These are phyloP conservation scores for Omphaloscelis lunosa DNA, from an alignment of 2,888 invertebrate genomes.

Conservation along the genomic window DNA sequence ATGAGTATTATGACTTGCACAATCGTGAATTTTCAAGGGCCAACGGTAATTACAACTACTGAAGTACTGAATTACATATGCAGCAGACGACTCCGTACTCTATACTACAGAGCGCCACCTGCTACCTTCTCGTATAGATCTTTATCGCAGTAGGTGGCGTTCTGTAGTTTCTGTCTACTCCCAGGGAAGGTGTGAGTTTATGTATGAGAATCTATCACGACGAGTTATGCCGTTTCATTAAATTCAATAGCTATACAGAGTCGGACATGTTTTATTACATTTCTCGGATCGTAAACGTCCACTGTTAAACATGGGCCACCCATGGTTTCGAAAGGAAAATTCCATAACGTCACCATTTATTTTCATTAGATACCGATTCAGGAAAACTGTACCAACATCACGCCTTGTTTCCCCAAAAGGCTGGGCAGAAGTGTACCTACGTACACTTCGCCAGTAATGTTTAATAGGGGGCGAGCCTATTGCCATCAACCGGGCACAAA, in stretches of 20 bases:
- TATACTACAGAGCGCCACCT: too few relatives aligned
- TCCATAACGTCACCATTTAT: conserved; percentile 14
- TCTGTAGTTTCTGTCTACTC: background rate
- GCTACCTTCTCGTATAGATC: too few relatives aligned
- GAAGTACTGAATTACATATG: too few relatives aligned
- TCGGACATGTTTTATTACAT: conserved; percentile 27
- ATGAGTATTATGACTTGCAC: too few relatives aligned
- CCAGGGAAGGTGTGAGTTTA: background rate
- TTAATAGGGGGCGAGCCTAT: too few relatives aligned
- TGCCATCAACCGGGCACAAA: too few relatives aligned
- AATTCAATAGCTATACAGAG: conserved; percentile 7
- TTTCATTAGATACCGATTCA: conserved; percentile 13
- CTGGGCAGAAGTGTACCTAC: too few relatives aligned
- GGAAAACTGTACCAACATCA: background rate
- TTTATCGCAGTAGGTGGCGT: background rate
- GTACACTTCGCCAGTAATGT: too few relatives aligned
- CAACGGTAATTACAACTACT: too few relatives aligned
- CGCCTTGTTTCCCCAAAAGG: too few relatives aligned
- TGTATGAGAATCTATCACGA: background rate
- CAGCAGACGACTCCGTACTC: too few relatives aligned
- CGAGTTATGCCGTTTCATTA: background rate
- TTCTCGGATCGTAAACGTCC: conserved; percentile 36
- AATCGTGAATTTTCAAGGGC: too few relatives aligned
- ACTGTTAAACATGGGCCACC: conserved; percentile 14
- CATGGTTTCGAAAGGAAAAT: conserved; percentile 12